Conservation (phyloP, 2,888 invertebrate species). For the Hirtodrosophila alboralis region DNA sequence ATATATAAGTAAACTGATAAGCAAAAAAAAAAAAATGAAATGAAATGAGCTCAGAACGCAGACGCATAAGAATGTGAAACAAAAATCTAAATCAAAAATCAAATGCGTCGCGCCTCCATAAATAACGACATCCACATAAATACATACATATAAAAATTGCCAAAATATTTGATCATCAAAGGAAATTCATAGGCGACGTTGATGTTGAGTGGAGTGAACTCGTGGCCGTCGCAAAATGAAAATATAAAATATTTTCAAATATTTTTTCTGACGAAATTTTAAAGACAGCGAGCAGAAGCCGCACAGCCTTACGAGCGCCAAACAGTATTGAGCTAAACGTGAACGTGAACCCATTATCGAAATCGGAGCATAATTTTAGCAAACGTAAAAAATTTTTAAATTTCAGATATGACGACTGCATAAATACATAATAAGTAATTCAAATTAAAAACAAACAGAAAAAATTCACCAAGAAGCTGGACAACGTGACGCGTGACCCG, state of each 20-base stretch:
- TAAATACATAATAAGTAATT: conserved; percentile 68
- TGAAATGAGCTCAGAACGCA: conserved; percentile 2
- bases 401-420: conserved; percentile 55
- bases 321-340: conserved; percentile 67
- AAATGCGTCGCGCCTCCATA: conserved; percentile 66
- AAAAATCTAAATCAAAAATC: conserved; percentile 51
- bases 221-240: conserved; percentile 65
- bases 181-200: conserved; percentile 66
- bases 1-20: conserved; percentile 43
- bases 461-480: conserved; percentile 40
- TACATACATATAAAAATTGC: conserved; percentile 19
- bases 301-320: conserved; percentile 13
- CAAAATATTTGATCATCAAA: conserved; percentile 64
- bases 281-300: conserved; percentile 26
- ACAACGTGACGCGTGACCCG: conserved; percentile 75
- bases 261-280: conserved; percentile 67
- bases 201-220: conserved; percentile 68
- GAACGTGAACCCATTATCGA: conserved; percentile 67
- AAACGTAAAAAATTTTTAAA: conserved; percentile 28
- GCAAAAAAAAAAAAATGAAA: conserved; percentile 7
- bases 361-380: conserved; percentile 26
- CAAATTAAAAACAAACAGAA: conserved; percentile 51
- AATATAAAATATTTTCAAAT: conserved; percentile 54
- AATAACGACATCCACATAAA: conserved; percentile 44
- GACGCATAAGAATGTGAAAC: conserved; percentile 29